Percentiles rank a stretch among this genome's conserved stretches.
phyloP scores from a whole-genome alignment of 2,113 vertebrate species.

The Eupsittula cactorum region DNA sequence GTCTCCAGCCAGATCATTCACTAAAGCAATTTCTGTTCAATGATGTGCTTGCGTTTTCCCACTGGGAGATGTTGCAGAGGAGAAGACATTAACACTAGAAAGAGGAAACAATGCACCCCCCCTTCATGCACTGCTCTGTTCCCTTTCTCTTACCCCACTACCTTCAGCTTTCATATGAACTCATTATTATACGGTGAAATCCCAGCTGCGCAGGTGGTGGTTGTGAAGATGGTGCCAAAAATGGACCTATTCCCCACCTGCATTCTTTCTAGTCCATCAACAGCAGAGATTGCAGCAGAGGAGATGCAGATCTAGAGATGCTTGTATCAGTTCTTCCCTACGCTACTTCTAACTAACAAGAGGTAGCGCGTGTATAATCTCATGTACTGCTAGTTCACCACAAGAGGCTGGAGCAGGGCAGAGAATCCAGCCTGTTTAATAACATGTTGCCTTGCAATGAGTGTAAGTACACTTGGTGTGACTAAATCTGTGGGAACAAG shows the following conservation, averaged over 20 bases:
- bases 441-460: not conserved
- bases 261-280: not conserved
- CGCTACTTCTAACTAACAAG: not conserved
- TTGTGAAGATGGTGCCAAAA: not conserved
- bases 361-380: not conserved
- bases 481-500: not conserved
- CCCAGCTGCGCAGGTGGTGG: not conserved
- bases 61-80: not conserved
- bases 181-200: not conserved
- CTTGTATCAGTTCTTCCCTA: not conserved
- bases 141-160: rapidly evolving
- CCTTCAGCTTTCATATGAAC: not conserved
- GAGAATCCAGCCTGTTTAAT: not conserved
- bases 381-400: not conserved
- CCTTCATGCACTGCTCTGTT: not conserved
- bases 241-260: not conserved
- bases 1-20: not conserved
- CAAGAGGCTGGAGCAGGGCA: not conserved
- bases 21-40: not conserved
- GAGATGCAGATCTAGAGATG: not conserved
- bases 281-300: not conserved
- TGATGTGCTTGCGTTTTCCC: not conserved
- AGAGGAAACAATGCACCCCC: not conserved
- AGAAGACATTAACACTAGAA: not conserved
- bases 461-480: not conserved